A percentile compares a stretch with the other conserved stretches of the same genome.
Conservation (phyloP, 2,113 vertebrate species). For the Gopherus flavomarginatus region DNA sequence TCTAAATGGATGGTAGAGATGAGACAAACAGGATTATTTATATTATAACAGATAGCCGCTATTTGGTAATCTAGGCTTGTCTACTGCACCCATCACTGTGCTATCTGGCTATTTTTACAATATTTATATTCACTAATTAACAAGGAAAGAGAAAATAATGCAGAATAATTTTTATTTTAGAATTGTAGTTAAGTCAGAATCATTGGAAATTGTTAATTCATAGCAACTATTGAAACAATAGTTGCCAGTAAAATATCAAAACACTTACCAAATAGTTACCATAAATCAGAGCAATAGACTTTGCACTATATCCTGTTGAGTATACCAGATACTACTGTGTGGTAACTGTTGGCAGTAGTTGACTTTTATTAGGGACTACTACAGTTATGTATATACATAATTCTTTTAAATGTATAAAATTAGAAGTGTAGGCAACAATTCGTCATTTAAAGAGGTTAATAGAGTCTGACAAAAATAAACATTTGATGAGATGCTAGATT, state of each 20-base stretch:
- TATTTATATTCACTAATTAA: not conserved
- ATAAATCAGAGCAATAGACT: not conserved
- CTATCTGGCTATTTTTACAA: not conserved
- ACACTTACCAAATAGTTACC: not conserved
- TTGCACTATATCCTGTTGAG: not conserved
- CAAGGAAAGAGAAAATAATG: not conserved
- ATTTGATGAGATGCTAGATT: not conserved
- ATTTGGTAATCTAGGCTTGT: not conserved
- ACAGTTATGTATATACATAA: not conserved
- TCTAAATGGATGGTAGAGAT: not conserved
- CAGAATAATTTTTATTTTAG: not conserved
- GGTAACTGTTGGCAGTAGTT: not conserved
- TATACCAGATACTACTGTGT: not conserved
- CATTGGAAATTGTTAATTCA: not conserved
- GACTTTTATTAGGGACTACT: not conserved
- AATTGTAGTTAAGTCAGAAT: not conserved
- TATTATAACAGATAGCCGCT: not conserved
- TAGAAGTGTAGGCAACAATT: not conserved
- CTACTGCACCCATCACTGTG: not conserved
- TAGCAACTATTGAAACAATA: not conserved
- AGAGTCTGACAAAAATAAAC: not conserved
- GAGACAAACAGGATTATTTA: not conserved
- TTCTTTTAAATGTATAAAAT: not conserved
- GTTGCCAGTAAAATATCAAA: not conserved
- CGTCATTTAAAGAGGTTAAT: not conserved